Evolutionary conservation across 1,140 invertebrate genomes (phyloP).

Genomic region (Popillia japonica): DNA sequence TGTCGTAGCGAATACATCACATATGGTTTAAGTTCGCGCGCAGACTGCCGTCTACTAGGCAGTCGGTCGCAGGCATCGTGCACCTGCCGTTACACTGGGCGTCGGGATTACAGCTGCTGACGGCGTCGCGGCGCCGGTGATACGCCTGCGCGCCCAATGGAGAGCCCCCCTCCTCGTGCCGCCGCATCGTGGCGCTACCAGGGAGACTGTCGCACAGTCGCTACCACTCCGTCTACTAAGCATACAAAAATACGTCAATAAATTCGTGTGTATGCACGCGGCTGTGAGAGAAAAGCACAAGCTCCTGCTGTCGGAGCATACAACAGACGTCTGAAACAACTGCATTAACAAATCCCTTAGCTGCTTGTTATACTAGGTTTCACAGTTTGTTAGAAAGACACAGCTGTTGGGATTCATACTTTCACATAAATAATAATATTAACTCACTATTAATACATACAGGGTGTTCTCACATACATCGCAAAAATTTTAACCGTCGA

Average conservation of each 20-base stretch:
- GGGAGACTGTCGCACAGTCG: not conserved
- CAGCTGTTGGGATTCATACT: no score
- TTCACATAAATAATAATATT: no score
- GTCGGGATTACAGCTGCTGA: conserved; percentile 49
- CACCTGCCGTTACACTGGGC: conserved; percentile 51
- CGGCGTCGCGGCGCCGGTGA: conserved; percentile 54
- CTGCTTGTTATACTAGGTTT: no score
- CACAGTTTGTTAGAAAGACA: no score
- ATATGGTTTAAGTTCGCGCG: conserved; percentile 52
- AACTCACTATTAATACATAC: no score
- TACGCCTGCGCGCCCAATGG: conserved; percentile 21
- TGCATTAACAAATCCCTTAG: no score
- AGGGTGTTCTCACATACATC: no score
- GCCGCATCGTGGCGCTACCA: not conserved
- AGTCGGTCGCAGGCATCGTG: conserved; percentile 54
- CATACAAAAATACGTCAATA: conserved; percentile 21
- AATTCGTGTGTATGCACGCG: not conserved
- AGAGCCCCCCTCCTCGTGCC: not conserved
- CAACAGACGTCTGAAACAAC: no score
- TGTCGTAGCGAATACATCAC: conserved; percentile 66
- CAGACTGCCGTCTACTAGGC: conserved; percentile 60
- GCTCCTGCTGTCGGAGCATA: no score
- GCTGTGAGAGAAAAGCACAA: no score
- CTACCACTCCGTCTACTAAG: conserved; percentile 17
- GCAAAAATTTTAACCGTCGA: no score